phyloP scores from a whole-genome alignment of 2,888 invertebrate genomes.

The Caenorhabditis virilis region DNA sequence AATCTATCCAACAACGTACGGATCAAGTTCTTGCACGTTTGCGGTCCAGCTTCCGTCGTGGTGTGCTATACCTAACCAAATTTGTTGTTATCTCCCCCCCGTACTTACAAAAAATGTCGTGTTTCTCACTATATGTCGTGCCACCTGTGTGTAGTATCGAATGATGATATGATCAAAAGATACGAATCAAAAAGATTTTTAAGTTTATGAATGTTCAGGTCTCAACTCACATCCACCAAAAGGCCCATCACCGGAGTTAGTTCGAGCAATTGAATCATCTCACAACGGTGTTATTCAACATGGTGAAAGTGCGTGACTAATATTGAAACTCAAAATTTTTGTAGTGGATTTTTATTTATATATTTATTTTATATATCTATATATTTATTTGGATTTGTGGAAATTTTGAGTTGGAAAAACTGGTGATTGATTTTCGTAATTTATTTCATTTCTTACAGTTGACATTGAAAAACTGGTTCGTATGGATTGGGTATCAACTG shows the following conservation, averaged over 20 bases:
- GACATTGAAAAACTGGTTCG: constrained; percentile 49
- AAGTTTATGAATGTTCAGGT: constrained; percentile 9
- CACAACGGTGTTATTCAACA: not conserved
- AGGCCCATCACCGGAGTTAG: constrained; percentile 16
- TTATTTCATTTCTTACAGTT: constrained; percentile 57
- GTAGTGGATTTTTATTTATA: no score
- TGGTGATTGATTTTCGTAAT: not conserved
- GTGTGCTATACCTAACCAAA: no score
- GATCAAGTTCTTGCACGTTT: constrained; percentile 8
- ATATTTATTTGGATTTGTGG: no score
- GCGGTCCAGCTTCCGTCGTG: constrained; percentile 31
- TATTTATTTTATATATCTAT: no score
- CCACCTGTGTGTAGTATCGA: no score
- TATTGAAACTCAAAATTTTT: no score
- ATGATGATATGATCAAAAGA: no score
- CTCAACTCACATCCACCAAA: constrained; percentile 12
- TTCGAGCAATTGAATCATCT: constrained; percentile 12
- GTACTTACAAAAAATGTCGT: no score
- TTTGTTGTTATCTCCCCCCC: no score
- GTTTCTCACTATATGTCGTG: no score
- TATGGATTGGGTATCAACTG: constrained; percentile 95
- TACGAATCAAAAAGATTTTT: no score
- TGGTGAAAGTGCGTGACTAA: constrained; percentile 4
- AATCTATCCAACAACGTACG: constrained; percentile 29
- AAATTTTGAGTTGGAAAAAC: no score